Conservation (phyloP, 2,113 vertebrate species). For the Amblyornis subalaris region DNA sequence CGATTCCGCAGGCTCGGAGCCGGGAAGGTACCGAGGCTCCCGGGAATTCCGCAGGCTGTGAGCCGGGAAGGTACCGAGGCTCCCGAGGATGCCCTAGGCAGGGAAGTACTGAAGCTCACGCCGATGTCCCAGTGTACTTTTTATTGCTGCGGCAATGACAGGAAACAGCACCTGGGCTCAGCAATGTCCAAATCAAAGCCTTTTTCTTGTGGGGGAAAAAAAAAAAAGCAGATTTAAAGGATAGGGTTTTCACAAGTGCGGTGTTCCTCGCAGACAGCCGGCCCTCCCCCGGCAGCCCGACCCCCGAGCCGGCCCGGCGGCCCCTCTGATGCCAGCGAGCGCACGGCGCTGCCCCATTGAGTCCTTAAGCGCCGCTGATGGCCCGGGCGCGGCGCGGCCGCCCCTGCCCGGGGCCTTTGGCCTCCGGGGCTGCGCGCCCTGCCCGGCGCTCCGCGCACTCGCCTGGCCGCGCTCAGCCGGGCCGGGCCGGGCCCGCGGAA, state of each 20-base stretch:
- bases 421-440: not conserved
- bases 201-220: not conserved
- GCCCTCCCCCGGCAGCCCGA: not conserved
- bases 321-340: not conserved
- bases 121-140: accelerated
- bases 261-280: not conserved
- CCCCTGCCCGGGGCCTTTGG: not conserved
- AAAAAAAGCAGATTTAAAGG: not conserved
- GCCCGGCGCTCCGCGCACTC: not conserved
- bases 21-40: accelerated
- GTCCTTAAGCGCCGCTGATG: not conserved
- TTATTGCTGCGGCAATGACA: not conserved
- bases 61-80: not conserved
- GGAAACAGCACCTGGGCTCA: not conserved
- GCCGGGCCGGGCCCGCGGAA: not conserved
- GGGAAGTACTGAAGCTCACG: not conserved
- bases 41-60: too few species aligned
- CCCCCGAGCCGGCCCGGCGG: not conserved
- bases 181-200: not conserved
- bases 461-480: not conserved
- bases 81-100: not conserved
- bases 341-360: not conserved
- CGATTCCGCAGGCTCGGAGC: accelerated
- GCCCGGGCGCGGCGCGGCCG: not conserved
- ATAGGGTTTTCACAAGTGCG: accelerated